Percentiles rank a stretch among this genome's conserved stretches.
Conservation (phyloP, 2,888 invertebrate species). For the Cataglyphis rosenhaueri region DNA sequence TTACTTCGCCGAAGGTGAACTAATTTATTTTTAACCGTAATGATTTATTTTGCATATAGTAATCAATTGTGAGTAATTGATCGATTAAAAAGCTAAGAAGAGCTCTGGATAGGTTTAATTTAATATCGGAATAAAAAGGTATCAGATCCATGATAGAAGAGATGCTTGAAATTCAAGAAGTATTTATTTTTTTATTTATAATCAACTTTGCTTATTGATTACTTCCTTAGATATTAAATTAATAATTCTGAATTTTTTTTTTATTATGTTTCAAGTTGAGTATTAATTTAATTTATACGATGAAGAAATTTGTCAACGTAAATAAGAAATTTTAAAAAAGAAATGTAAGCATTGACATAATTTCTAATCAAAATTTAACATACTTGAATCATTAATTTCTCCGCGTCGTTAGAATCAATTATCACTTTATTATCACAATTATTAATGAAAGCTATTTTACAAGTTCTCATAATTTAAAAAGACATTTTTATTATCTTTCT, state of each 20-base stretch:
- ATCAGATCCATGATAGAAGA: not conserved
- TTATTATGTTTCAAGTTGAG: not conserved
- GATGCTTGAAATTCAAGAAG: not conserved
- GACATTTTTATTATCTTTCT: not conserved
- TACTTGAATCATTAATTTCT: not conserved
- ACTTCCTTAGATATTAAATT: not conserved
- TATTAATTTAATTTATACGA: not conserved
- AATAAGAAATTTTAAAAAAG: not conserved
- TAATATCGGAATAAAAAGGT: not conserved
- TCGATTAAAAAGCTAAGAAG: slow-evolving; percentile 6
- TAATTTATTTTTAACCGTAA: slow-evolving; percentile 29
- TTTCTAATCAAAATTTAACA: not conserved
- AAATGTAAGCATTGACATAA: not conserved
- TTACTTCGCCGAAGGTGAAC: not conserved
- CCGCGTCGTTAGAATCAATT: not conserved
- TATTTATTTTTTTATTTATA: slow-evolving; percentile 28
- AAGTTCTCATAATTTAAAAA: not conserved
- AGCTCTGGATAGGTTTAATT: slow-evolving; percentile 7
- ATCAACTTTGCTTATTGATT: slow-evolving; percentile 27
- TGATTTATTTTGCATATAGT: slow-evolving; percentile 6
- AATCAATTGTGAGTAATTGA: slow-evolving; percentile 29
- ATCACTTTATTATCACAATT: not conserved
- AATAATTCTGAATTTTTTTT: not conserved
- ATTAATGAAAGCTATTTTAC: not conserved
- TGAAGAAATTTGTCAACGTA: not conserved